These are phyloP conservation scores for Hesperophylax magnus DNA, from an alignment of 1,140 invertebrate species.

Conservation along the genomic window DNA sequence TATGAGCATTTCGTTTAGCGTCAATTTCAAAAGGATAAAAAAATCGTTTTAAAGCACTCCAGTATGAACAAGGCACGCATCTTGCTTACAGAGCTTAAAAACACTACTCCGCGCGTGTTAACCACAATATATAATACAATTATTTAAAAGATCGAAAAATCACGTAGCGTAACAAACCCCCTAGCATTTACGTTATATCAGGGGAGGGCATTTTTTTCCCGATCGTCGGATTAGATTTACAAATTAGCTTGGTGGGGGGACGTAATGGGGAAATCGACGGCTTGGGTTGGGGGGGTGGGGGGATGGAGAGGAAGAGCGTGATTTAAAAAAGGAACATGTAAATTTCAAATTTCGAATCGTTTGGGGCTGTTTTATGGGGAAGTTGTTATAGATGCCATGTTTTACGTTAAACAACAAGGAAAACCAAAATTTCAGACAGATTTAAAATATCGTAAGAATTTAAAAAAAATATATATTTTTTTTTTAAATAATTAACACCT, in stretches of 20 bases:
- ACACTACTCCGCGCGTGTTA: too few relatives aligned
- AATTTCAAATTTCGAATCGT: conserved; percentile 15
- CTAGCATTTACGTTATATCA: conserved; percentile 17
- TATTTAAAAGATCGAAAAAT: neutral
- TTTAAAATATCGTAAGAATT: too few relatives aligned
- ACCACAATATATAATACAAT: too few relatives aligned
- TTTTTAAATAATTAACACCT: too few relatives aligned
- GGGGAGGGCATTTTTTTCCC: conserved; percentile 18
- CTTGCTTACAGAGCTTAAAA: too few relatives aligned
- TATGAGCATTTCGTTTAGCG: too few relatives aligned
- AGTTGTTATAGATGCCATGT: neutral
- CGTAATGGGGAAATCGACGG: neutral
- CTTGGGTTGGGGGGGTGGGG: neutral
- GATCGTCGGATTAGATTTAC: conserved; percentile 35
- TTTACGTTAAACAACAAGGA: too few relatives aligned
- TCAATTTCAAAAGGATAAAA: too few relatives aligned
- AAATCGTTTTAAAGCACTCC: too few relatives aligned
- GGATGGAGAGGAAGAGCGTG: neutral
- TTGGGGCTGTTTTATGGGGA: neutral
- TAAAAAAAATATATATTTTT: too few relatives aligned
- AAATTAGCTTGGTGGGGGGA: conserved; percentile 17
- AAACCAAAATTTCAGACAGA: too few relatives aligned
- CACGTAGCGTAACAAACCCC: conserved; percentile 29
- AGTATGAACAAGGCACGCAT: too few relatives aligned
- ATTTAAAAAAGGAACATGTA: conserved; percentile 32